Evolutionary conservation across 2,888 invertebrate species (phyloP).

Genomic region (Mesochorus sp.): DNA sequence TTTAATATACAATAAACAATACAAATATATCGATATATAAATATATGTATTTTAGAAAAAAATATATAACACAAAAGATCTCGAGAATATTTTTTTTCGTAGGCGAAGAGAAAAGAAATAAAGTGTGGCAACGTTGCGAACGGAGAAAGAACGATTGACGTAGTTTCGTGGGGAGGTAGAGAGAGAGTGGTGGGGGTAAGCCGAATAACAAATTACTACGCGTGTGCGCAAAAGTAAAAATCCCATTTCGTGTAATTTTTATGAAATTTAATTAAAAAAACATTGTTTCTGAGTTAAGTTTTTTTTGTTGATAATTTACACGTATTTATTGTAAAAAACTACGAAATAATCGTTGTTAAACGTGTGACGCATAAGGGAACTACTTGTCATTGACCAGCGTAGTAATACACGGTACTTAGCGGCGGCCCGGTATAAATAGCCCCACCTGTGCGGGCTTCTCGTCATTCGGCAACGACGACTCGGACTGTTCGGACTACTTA

Average conservation of each 20-base stretch:
- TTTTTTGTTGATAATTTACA: neutral
- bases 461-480: too few relatives aligned
- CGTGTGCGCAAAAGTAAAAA: constrained; percentile 29
- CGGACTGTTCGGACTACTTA: too few relatives aligned
- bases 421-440: constrained; percentile 69
- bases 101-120: neutral
- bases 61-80: constrained; percentile 5
- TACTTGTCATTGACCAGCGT: constrained; percentile 72
- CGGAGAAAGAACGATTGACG: constrained; percentile 58
- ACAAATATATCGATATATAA: neutral
- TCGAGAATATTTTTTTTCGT: constrained; percentile 25
- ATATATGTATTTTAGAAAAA: constrained; percentile 10
- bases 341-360: neutral
- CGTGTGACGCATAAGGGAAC: constrained; percentile 57
- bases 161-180: constrained; percentile 50
- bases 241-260: neutral
- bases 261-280: neutral
- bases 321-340: neutral
- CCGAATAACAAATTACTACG: constrained; percentile 59
- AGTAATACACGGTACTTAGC: constrained; percentile 64
- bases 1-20: neutral
- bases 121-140: constrained; percentile 63
- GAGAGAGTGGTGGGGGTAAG: constrained; percentile 38
- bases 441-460: constrained; percentile 51
- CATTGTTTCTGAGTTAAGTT: neutral